These are phyloP conservation scores for Phyllopteryx taeniolatus DNA, from an alignment of 2,113 vertebrate species.

Conservation along the genomic window DNA sequence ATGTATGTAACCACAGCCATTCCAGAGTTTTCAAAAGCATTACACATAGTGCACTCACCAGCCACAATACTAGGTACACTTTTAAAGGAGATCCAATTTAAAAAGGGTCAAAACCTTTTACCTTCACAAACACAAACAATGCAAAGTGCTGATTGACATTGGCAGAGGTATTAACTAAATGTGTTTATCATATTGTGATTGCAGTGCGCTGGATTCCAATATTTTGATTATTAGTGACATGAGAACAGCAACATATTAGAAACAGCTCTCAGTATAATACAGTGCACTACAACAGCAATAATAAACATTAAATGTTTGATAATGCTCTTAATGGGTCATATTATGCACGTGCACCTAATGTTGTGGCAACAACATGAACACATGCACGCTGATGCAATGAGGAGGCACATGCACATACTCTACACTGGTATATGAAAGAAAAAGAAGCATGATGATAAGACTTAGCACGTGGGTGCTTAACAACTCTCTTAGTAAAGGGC, in stretches of 20 bases:
- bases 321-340: background rate
- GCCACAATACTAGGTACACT: background rate
- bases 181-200: background rate
- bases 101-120: too few relatives aligned
- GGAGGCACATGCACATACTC: slow-evolving; percentile 44
- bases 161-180: background rate
- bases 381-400: slow-evolving; percentile 22
- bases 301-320: background rate
- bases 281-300: background rate
- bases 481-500: slow-evolving; percentile 23
- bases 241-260: background rate
- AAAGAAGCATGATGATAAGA: slow-evolving; percentile 21
- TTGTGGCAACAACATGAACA: background rate
- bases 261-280: background rate
- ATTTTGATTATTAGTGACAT: background rate
- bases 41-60: background rate
- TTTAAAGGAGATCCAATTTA: background rate
- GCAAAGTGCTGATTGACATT: background rate
- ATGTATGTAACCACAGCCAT: background rate
- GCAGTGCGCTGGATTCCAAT: too few relatives aligned
- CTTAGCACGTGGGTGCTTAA: slow-evolving; percentile 45
- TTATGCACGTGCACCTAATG: background rate
- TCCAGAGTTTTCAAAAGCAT: background rate
- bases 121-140: too few relatives aligned
- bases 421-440: slow-evolving; percentile 10